Base-by-base conservation (phyloP, 2,888 invertebrate species). In the Machimus rusticus region DNA sequence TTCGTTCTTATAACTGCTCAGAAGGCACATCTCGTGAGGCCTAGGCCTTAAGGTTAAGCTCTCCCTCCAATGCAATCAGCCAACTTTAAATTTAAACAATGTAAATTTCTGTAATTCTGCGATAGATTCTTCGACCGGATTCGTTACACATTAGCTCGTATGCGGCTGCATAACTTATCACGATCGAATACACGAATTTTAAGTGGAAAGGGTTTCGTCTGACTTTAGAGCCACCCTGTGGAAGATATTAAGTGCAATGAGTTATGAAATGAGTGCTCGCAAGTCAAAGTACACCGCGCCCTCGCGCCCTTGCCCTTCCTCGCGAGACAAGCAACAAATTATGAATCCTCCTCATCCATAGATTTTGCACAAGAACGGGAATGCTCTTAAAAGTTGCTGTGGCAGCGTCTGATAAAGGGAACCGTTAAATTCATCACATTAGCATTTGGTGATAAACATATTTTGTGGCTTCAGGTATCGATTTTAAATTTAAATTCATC, bases 351-450 rank as follows among this genome's bases (percentile, higher is more conserved):
- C 16, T 76, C 66, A 28, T 66, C 77, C 86, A 88, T 88, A 88
- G 82, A 88, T 87, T 88, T 88, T 84, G 77, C 55, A 55, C 34
- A 55, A 37, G 57, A 81, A 81, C n/a, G 51, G 55, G 39, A 43
- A 66, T 28, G 78, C 46, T 81, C 55, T 81, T 51, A 87, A 88
- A 88, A 86, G 81, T 84, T 86, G 88, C 88, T 87, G 86, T 88
- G 87, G 74, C 77, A 87, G 88, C 86, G 87, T 88, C 88, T 88
- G 86, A 86, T 88, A 88, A 88, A 86, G 66, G 3, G 74, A 82
- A 88, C 86, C 86, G 87, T 87, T 87, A 87, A 88, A 88, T 88
- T 78, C 87, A 88, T 88, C 86, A 87, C 88, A 88, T 88, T 88
- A 88, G 87, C 88, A 88, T 87, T 87, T 55, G 81, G 55, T 51